These are phyloP conservation scores for Poeciliopsis prolifica DNA, from an alignment of 2,113 vertebrate genomes.

Conservation along the genomic window DNA sequence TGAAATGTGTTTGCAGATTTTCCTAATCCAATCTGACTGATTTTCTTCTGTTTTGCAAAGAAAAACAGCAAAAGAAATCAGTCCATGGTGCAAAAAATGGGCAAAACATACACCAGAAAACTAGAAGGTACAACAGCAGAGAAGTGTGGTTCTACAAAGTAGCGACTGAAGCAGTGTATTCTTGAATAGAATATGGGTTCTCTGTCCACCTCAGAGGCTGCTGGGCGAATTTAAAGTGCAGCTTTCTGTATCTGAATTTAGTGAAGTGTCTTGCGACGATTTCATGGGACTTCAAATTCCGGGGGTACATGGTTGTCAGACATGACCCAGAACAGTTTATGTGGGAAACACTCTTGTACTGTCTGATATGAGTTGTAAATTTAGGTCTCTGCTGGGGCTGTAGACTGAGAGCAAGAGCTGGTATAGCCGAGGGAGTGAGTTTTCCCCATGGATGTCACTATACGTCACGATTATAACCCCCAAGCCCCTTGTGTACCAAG, in stretches of 20 bases:
- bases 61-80: no score
- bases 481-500: constrained; percentile 45
- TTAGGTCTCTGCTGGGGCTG: constrained; percentile 18
- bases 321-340: constrained; percentile 8
- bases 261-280: not conserved
- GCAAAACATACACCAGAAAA: no score
- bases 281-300: constrained; percentile 8
- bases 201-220: no score
- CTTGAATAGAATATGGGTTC: no score
- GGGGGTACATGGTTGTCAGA: not conserved
- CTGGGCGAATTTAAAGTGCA: not conserved
- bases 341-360: not conserved
- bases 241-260: not conserved
- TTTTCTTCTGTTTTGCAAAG: no score
- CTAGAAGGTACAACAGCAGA: no score
- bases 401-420: constrained; percentile 23
- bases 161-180: no score
- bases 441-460: constrained; percentile 61
- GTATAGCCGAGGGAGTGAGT: constrained; percentile 44
- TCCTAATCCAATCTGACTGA: no score
- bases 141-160: no score
- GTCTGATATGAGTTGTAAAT: constrained; percentile 33
- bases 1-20: no score
- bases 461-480: constrained; percentile 67
- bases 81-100: no score